phyloP scores from a whole-genome alignment of 2,888 invertebrate genomes.

The Himalopsyche japonica region DNA sequence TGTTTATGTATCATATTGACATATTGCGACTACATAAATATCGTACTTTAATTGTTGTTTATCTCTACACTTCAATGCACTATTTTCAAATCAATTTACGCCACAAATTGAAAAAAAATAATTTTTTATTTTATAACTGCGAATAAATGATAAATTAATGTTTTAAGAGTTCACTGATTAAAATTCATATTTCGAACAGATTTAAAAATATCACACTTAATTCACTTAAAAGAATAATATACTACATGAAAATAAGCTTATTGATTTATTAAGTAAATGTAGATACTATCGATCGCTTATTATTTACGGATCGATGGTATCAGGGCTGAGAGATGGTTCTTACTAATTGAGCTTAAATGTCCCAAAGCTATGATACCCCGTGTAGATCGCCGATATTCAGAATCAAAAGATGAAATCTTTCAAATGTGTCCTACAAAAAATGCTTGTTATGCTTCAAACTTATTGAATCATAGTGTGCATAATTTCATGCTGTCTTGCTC shows the following conservation, averaged over 20 bases:
- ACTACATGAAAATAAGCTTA: not conserved
- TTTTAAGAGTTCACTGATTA: no score
- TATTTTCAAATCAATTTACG: no score
- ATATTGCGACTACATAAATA: no score
- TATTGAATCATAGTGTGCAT: not conserved
- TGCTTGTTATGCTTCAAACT: not conserved
- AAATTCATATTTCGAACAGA: no score
- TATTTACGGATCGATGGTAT: not conserved
- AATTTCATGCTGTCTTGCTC: not conserved
- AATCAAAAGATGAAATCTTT: not conserved
- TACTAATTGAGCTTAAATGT: conserved; percentile 38
- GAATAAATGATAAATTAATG: no score
- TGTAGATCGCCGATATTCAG: not conserved
- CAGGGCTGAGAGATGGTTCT: conserved; percentile 21
- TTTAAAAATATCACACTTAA: no score
- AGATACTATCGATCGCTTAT: not conserved
- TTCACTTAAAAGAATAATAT: no score
- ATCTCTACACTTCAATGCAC: no score
- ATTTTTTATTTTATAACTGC: no score
- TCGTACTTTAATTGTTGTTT: no score
- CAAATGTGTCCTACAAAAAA: not conserved
- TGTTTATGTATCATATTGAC: no score
- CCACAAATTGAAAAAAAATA: no score
- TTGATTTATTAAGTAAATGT: not conserved
- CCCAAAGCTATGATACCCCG: conserved; percentile 29